Conservation (phyloP, 2,797 vertebrate species). For the Leptoclinus maculatus region DNA sequence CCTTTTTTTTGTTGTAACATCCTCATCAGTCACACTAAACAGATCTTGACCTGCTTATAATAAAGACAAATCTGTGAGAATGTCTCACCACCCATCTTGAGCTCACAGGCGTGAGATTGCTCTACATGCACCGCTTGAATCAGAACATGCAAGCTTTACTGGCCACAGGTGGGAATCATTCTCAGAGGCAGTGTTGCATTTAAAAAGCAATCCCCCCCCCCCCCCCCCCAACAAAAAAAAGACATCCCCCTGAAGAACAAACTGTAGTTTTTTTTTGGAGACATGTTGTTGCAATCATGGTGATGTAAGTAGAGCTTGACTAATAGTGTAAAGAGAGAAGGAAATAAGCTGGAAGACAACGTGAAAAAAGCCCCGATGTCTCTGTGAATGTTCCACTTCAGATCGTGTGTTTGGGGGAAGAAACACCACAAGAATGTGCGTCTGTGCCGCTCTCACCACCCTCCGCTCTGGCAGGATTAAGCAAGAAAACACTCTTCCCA, state of each 20-base stretch:
- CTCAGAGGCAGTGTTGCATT: conserved; percentile 74
- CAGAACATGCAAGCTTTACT: conserved; percentile 54
- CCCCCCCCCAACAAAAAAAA: conserved; percentile 49
- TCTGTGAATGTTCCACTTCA: conserved; percentile 59
- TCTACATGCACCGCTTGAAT: conserved; percentile 34
- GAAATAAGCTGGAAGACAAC: conserved; percentile 72
- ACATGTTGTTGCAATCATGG: conserved; percentile 84
- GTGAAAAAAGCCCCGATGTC: conserved; percentile 55
- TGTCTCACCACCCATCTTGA: conserved; percentile 52
- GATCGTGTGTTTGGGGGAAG: conserved; percentile 16
- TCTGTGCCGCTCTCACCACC: conserved; percentile 47
- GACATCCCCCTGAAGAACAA: conserved; percentile 58
- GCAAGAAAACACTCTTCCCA: conserved; percentile 39
- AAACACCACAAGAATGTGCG: conserved; percentile 72
- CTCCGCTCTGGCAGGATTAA: conserved; percentile 43
- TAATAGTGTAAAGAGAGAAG: conserved; percentile 79
- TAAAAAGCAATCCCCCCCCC: conserved; percentile 70
- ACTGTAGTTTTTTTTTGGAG: conserved; percentile 49
- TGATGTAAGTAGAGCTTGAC: conserved; percentile 77
- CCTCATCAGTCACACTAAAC: conserved; percentile 27
- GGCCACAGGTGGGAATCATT: conserved; percentile 84
- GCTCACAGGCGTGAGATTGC: conserved; percentile 37
- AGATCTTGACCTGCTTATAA: conserved; percentile 19
- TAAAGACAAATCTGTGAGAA: conserved; percentile 2
- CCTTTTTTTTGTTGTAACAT: neutral